Base-by-base conservation (phyloP, 1,140 invertebrate species). In the Drosophila ambigua region DNA sequence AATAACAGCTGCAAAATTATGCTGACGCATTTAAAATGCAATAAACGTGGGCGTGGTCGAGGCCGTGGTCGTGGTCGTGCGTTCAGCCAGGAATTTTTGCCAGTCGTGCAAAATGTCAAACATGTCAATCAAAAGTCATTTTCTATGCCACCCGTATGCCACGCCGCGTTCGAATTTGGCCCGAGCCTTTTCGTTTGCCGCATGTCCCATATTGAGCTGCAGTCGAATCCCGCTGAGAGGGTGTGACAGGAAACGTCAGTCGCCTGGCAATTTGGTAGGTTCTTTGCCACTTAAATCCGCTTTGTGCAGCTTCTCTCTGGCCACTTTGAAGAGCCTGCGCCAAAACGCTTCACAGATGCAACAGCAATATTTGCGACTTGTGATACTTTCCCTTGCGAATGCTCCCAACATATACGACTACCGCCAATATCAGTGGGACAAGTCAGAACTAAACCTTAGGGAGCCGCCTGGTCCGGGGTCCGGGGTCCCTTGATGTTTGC, bases 121-220 rank as follows among this genome's bases (percentile, higher is more conserved):
- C 83, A 88, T 79, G 83, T 88, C 83, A 83, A 88, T 88, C 83
- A 88, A 88, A 88, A 77, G 83, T 83, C 83, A 88, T 88, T 88
- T 83, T 78, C 75, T 68, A 67, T 82, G 58, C 72, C 62, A 49
- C 26, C 66, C 45, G 68, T 68, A 64, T 77, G 61, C 65, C 69
- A 68, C 63, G 44, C 60, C 67, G 52, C 77, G 74, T 46, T 64
- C 77, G 72, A 76, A 53, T 73, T 79, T 83, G 57, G 64, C 35
- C 55, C 46, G 24, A 69, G 65, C 58, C 60, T 60, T 65, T 63
- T 71, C 64, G 68, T 63, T 49, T 71, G 45, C 8, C 23, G 45
- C 52, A 59, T 60, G 49, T 49, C 72, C 49, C 52, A 49, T 57
- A 55, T 65, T 59, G 61, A 58, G 73, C 63, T 77, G 65, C 81